phyloP scores from a whole-genome alignment of 2,113 vertebrate genomes.

The Chunga burmeisteri region DNA sequence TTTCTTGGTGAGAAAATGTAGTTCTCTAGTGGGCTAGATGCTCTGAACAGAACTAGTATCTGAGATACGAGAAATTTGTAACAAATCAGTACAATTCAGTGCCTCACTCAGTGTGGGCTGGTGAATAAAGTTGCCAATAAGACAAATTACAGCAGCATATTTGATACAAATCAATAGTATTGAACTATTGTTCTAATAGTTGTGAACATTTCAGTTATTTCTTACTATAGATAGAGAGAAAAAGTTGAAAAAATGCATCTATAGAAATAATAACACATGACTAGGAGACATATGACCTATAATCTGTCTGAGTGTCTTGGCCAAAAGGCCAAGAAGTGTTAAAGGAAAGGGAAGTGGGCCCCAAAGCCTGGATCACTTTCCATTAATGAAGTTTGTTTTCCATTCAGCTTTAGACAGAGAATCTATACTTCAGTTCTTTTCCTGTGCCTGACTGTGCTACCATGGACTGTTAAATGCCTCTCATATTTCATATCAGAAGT shows the following conservation, averaged over 20 bases:
- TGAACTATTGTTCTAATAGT: background rate
- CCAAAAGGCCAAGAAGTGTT: background rate
- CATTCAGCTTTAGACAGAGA: background rate
- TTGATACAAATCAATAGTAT: background rate
- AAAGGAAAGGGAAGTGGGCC: background rate
- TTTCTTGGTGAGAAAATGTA: background rate
- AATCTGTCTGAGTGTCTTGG: background rate
- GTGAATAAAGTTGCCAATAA: background rate
- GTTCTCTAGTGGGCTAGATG: background rate
- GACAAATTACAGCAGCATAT: background rate
- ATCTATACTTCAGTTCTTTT: background rate
- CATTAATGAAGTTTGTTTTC: background rate
- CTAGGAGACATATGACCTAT: accelerated
- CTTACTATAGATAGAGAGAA: background rate
- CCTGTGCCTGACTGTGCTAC: background rate
- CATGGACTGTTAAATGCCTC: background rate
- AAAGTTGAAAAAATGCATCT: background rate
- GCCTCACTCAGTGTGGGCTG: background rate
- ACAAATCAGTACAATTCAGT: background rate
- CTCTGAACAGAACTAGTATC: background rate
- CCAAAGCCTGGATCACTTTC: background rate
- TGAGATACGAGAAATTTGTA: background rate
- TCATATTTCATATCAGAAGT: background rate
- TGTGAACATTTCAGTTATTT: background rate
- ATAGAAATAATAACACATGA: background rate